Base-by-base conservation (phyloP, 2,113 vertebrate genomes). In the Campylomormyrus numenius region DNA sequence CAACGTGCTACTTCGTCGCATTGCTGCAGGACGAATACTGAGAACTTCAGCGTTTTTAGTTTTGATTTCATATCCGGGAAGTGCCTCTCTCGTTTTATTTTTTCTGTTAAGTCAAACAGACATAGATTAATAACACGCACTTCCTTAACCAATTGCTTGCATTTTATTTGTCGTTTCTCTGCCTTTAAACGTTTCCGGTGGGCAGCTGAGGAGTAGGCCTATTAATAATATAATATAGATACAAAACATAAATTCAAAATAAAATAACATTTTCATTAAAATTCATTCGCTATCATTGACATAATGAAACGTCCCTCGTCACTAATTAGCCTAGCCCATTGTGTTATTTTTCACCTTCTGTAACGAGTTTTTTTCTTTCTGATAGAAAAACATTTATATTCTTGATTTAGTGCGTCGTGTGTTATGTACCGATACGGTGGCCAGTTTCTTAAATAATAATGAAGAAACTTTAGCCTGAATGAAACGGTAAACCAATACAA, bases 31-130 rank as follows among this genome's bases (percentile, higher is more conserved):
- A 95, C 94, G 35, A 77, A 88, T 42, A 53, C 56, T 94, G 95
- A 92, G 92, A 94, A 94, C 93, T 93, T 94, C 93, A 91, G 96
- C 88, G 89, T 94, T 95, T 95, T 93, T 92, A 93, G 95, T 94
- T 97, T 94, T 95, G 94, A 96, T 97, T 97, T 96, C 95, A 97
- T 97, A 98, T 97, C 97, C 97, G 96, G 97, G 97, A 98, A 98
- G 96, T 95, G 92, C 92, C 93, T 95, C 93, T 93, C 93, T 93
- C 91, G 92, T 92, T 80, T 90, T 91, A 89, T 90, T 88, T 90
- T 89, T 94, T 92, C 62, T 93, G 91, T 89, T 94, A 93, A 92
- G 92, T 92, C 92, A 94, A 95, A 94, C 66, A 93, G 42, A 94
- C 93, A 94, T 94, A 94, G 94, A 94, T 94, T 95, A 95, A 93